These are phyloP conservation scores for Peromyscus melanophrys DNA, from an alignment of 2,797 vertebrate species.

Conservation along the genomic window DNA sequence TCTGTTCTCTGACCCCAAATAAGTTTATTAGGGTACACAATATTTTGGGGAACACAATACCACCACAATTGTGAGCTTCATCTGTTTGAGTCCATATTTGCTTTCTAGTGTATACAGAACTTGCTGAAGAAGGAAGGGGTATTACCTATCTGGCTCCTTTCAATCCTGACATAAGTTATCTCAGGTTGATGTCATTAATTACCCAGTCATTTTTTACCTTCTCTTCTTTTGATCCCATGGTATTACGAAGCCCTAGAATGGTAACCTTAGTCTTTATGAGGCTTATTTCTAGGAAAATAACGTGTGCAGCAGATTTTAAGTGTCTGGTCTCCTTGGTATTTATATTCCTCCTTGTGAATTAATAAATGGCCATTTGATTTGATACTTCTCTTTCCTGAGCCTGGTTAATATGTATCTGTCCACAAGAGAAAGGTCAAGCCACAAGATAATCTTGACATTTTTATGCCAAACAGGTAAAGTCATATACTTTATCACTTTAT, in stretches of 20 bases:
- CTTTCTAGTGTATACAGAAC: neutral
- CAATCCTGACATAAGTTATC: neutral
- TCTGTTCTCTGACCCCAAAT: too few relatives aligned
- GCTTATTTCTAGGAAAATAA: constrained; percentile 27
- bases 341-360: constrained; percentile 18
- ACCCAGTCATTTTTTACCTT: neutral
- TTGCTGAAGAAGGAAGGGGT: neutral
- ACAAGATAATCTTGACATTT: constrained; percentile 27
- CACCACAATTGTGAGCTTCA: neutral
- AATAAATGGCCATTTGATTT: constrained; percentile 10
- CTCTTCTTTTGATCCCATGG: constrained; percentile 11
- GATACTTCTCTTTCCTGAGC: neutral
- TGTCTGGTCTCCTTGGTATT: neutral
- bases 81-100: constrained; percentile 1
- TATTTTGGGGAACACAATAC: too few relatives aligned
- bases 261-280: neutral
- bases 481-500: too few relatives aligned
- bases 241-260: neutral
- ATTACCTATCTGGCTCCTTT: neutral
- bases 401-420: neutral
- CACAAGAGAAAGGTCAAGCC: neutral
- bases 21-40: too few relatives aligned
- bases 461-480: neutral
- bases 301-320: neutral
- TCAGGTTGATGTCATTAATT: neutral